Base-by-base conservation (phyloP, 2,888 invertebrate genomes). In the Cartodere bifasciata region DNA sequence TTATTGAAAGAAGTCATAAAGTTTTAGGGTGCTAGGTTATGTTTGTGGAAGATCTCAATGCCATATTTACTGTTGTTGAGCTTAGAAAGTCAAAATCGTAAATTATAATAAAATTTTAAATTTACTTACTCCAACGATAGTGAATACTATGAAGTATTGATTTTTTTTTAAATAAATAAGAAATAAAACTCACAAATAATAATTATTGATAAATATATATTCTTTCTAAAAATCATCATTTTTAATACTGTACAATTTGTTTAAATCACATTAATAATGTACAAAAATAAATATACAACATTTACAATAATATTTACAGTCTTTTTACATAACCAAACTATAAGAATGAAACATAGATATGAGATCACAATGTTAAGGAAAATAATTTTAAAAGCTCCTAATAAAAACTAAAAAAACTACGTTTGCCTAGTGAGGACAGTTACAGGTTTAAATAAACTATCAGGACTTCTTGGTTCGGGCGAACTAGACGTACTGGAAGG, bases 401-500 rank as follows among this genome's bases (percentile, higher is more conserved):
- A 29, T n/a, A n/a, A n/a, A n/a, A n/a, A n/a, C 27, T 25, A 31
- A 15, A 13, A 35, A 31, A 29, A 29, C 47, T 47, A 54, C 42
- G 50, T 51, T 31, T 50, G 53, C 37, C 57, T 51, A 7, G 57
- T 50, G 35, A 58, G 44, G 13, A 60, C 50, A 13, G 58, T 53
- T 20, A 61, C 50, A 3, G 60, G 59, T 45, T 59, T 59, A 40
- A 52, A 60, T 22, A 59, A 38, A 37, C 48, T 48, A 21, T 55
- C 50, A 14, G 53, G 45, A 42, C 47, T 49, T 16, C 47, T 42
- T 1, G 56, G 59, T 39, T 58, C 60, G 2, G 61, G 58, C 13
- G 59, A 56, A 41, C 54, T 68, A 56, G 50, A 69, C 23, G 40
- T 46, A 63, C 57, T 58, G 16, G 64, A 60, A 12, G 58, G 59